phyloP scores from a whole-genome alignment of 1,140 invertebrate species.

The Conus ventricosus region DNA sequence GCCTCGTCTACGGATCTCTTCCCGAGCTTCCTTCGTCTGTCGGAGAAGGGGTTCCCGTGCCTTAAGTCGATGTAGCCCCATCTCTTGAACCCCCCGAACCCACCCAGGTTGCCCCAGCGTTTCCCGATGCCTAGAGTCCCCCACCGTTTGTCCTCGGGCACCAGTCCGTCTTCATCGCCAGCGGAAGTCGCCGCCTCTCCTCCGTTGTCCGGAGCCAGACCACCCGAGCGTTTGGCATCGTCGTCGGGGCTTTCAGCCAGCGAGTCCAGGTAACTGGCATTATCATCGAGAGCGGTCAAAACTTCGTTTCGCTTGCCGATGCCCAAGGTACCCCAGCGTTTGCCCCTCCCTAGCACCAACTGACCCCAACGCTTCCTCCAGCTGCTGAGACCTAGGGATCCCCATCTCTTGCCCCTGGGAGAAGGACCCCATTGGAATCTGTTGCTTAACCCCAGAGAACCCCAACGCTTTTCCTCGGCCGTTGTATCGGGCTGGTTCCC shows the following conservation, averaged over 20 bases:
- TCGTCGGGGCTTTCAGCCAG: background rate
- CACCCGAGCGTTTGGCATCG: background rate
- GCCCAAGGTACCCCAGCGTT: slow-evolving; percentile 12
- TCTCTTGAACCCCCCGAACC: background rate
- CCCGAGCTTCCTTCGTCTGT: background rate
- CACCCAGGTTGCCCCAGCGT: background rate
- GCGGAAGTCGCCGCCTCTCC: background rate
- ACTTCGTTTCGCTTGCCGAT: background rate
- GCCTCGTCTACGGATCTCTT: background rate
- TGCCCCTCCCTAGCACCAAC: background rate
- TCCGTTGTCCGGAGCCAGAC: background rate
- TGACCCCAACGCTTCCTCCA: background rate
- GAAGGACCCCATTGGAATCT: background rate
- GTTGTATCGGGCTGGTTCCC: background rate
- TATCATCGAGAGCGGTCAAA: background rate
- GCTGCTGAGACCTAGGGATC: background rate
- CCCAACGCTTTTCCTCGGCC: slow-evolving; percentile 2
- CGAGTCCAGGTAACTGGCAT: background rate
- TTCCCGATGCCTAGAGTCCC: slow-evolving; percentile 1
- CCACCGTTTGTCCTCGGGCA: slow-evolving; percentile 1
- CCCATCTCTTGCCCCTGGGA: background rate
- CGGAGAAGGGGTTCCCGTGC: background rate
- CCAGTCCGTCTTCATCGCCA: background rate
- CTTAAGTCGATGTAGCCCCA: background rate
- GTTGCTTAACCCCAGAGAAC: background rate